Evolutionary conservation across 2,113 vertebrate genomes (phyloP).

Genomic region (Tetraodon nigroviridis): DNA sequence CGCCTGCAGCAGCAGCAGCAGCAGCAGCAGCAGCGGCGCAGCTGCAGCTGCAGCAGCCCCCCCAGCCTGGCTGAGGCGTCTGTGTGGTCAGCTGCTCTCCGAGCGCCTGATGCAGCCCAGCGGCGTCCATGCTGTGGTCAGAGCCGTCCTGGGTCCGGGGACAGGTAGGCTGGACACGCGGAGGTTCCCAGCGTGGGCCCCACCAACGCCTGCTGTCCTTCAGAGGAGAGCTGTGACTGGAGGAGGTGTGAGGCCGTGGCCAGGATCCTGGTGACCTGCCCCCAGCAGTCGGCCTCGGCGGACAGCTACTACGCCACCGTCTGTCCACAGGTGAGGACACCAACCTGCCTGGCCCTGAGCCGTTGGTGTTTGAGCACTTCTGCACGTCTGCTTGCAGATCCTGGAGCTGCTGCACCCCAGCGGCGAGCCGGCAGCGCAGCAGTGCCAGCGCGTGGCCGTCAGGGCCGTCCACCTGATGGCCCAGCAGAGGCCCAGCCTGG

Average conservation of each 20-base stretch:
- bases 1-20: too few relatives aligned
- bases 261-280: conserved; percentile 86
- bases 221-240: conserved; percentile 83
- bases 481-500: conserved; percentile 76
- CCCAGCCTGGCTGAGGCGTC: conserved; percentile 83
- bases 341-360: not conserved
- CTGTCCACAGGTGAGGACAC: conserved; percentile 87
- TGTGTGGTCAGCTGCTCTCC: conserved; percentile 88
- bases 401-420: conserved; percentile 85
- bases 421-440: conserved; percentile 77
- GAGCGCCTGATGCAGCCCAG: conserved; percentile 81
- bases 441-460: conserved; percentile 89
- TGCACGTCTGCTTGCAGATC: conserved; percentile 68
- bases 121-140: conserved; percentile 87
- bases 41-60: conserved; percentile 39
- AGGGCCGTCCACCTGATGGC: conserved; percentile 74
- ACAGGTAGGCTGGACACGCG: conserved; percentile 67
- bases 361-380: too few relatives aligned
- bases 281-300: conserved; percentile 84
- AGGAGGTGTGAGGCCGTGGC: conserved; percentile 86
- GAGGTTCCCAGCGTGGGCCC: too few relatives aligned
- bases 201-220: conserved; percentile 40
- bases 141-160: conserved; percentile 84
- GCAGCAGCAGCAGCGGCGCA: conserved; percentile 19
- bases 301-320: conserved; percentile 82